These are phyloP conservation scores for Bombus waltoni DNA, from an alignment of 1,140 invertebrate species.

Conservation along the genomic window DNA sequence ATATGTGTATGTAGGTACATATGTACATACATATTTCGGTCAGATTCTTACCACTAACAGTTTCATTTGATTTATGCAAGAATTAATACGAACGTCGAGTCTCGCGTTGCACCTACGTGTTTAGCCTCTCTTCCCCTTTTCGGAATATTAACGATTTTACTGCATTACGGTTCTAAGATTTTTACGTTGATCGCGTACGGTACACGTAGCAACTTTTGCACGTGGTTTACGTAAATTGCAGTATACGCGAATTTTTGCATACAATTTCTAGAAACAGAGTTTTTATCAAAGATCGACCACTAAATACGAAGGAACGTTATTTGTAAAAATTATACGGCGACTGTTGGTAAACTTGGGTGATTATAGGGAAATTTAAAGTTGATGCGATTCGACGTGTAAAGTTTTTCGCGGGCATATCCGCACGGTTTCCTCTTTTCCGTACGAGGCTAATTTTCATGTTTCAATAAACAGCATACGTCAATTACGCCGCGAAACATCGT, in stretches of 20 bases:
- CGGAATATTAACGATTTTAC: too few relatives aligned
- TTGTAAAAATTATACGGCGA: too few relatives aligned
- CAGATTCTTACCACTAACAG: not conserved
- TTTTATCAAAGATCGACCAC: too few relatives aligned
- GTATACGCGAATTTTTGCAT: too few relatives aligned
- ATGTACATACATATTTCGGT: not conserved
- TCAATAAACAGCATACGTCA: not conserved
- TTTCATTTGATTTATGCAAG: not conserved
- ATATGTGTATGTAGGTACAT: not conserved
- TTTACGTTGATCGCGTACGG: too few relatives aligned
- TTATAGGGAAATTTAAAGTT: not conserved
- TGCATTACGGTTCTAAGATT: too few relatives aligned
- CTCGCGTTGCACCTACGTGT: too few relatives aligned
- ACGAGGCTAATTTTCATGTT: not conserved
- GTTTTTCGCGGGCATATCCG: not conserved
- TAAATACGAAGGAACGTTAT: too few relatives aligned
- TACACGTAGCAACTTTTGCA: too few relatives aligned
- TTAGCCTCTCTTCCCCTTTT: too few relatives aligned
- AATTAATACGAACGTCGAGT: not conserved
- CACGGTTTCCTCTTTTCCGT: not conserved
- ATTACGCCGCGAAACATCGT: not conserved
- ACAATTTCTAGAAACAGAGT: too few relatives aligned
- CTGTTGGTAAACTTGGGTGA: not conserved
- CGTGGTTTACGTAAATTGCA: not conserved
- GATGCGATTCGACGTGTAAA: not conserved